These are phyloP conservation scores for Laticauda colubrina DNA, from an alignment of 2,113 vertebrate species.

Conservation along the genomic window DNA sequence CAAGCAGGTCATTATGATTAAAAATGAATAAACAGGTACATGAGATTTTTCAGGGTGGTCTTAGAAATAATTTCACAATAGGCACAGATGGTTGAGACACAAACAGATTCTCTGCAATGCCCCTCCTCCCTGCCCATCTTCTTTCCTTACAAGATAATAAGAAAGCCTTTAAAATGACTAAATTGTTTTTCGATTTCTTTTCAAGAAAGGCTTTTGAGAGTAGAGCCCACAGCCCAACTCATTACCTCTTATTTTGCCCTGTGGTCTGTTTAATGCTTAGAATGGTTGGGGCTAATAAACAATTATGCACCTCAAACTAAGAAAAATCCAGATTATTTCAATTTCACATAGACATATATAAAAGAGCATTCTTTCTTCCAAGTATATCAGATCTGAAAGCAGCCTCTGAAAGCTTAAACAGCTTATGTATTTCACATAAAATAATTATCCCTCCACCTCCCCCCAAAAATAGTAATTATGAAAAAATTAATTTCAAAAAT, in stretches of 20 bases:
- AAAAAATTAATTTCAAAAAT: background rate
- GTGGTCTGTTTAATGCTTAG: conserved; percentile 65
- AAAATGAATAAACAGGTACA: conserved; percentile 61
- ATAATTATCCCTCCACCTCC: background rate
- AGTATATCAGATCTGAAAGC: background rate
- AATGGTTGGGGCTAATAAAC: conserved; percentile 65
- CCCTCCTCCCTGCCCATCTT: background rate
- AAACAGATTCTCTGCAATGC: conserved; percentile 53
- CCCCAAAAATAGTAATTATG: background rate
- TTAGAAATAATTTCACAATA: conserved; percentile 50
- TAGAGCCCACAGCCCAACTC: conserved; percentile 36
- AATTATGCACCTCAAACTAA: conserved; percentile 50
- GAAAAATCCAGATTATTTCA: conserved; percentile 57
- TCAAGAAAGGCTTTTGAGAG: conserved; percentile 62
- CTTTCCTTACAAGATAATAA: conserved; percentile 56
- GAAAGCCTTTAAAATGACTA: conserved; percentile 68
- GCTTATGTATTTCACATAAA: background rate
- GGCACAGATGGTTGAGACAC: conserved; percentile 60
- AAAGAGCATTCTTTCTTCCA: background rate
- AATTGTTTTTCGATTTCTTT: conserved; percentile 72
- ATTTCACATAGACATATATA: conserved; percentile 25
- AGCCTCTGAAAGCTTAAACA: background rate
- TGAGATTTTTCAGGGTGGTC: conserved; percentile 53
- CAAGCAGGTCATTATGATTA: conserved; percentile 48
- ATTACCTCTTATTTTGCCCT: conserved; percentile 51